Evolutionary conservation across 1,140 invertebrate genomes (phyloP).

Genomic region (Trissolcus basalis): DNA sequence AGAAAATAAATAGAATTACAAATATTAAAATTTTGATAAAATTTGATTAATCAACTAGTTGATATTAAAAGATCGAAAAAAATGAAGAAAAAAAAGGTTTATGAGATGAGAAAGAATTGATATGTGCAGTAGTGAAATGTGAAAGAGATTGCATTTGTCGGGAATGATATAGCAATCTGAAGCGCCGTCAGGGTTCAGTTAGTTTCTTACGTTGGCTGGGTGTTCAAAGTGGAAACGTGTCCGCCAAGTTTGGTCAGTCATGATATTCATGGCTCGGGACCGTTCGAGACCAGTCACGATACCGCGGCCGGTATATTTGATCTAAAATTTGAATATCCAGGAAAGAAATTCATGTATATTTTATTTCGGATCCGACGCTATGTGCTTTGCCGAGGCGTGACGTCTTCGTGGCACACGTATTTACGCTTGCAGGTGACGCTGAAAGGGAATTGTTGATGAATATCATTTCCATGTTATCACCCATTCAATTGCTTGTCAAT

Average conservation of each 20-base stretch:
- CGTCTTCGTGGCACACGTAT: slow-evolving; percentile 51
- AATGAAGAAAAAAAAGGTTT: too few relatives aligned
- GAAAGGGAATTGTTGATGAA: slow-evolving; percentile 59
- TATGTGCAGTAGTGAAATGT: neutral
- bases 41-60: too few relatives aligned
- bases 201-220: slow-evolving; percentile 46
- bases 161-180: slow-evolving; percentile 51
- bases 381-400: slow-evolving; percentile 49
- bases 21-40: too few relatives aligned
- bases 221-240: slow-evolving; percentile 60
- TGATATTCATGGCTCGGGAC: slow-evolving; percentile 76
- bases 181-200: slow-evolving; percentile 49
- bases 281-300: slow-evolving; percentile 68
- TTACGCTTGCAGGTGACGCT: slow-evolving; percentile 49
- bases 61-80: too few relatives aligned
- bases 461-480: slow-evolving; percentile 54
- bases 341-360: slow-evolving; percentile 74
- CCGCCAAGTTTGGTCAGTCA: slow-evolving; percentile 73
- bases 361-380: slow-evolving; percentile 63
- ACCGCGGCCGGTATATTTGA: slow-evolving; percentile 73
- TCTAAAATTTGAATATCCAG: slow-evolving; percentile 75
- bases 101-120: too few relatives aligned
- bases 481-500: slow-evolving; percentile 54
- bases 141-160: slow-evolving; percentile 42
- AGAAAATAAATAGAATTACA: too few relatives aligned